Base-by-base conservation (phyloP, 2,888 invertebrate genomes). In the Pterostichus niger region DNA sequence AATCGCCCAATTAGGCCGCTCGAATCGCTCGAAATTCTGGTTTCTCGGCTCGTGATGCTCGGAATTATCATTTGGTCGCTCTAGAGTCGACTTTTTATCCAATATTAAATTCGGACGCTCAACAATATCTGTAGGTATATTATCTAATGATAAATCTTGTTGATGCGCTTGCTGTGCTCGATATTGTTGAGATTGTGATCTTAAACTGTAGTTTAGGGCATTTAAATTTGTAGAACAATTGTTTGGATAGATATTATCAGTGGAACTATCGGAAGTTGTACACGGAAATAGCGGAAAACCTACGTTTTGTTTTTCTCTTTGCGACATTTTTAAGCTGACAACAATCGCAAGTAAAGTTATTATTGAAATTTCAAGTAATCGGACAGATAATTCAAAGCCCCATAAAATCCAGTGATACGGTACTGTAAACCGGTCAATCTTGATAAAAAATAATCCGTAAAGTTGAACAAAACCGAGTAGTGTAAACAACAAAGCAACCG, bases 371-470 rank as follows among this genome's bases (percentile, higher is more conserved):
- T 98, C 98, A 78, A 97, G 93, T 6, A 97, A 91, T 33, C 98
- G 93, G 77, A 97, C 93, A 0, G 95, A 95, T 87, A 97, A 94
- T 88, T 98, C 97, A 90, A 96, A 97, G 17, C 96, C 95, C 97
- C 97, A 98, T 91, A 97, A 95, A 3, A 97, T 92, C 98, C 98
- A 98, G 84, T 95, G 94, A 86, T 94, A 93, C 86, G 94, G 94
- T 0, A 92, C 92, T 17, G 92, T 92, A 86, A 89, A 89, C 52
- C 88, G 86, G 84, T 89, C 89, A 9, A 87, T 89, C 87, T 92
- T 91, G 59, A 95, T 93, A 71, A 93, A 93, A 86, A 95, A 93
- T 71, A 95, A 92, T 1, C 96, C 96, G 88, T 97, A 97, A 31
- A 97, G 93, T 88, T 97, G 97, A 33, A 97, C 92, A 11, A 94